Evolutionary conservation across 2,888 invertebrate genomes (phyloP), one percentile per base, ranked within the genome.

Genomic region (Entomobrya multifasciata): DNA sequence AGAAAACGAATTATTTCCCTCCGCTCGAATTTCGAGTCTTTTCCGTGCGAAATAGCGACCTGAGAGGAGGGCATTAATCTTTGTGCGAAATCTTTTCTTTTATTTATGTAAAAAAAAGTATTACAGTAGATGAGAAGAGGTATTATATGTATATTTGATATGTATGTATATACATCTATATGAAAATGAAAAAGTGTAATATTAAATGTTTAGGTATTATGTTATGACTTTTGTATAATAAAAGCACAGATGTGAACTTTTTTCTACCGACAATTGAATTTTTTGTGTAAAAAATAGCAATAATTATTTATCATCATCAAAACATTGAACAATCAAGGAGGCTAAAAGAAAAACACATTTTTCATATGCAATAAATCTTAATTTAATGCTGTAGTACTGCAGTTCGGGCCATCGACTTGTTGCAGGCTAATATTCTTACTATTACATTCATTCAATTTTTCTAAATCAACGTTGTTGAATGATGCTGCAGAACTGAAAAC

Each of bases 11-110:
- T n/a, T n/a, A n/a, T n/a, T n/a, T n/a, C n/a, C n/a, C n/a, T n/a
- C n/a, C n/a, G n/a, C n/a, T n/a, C n/a, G n/a, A n/a, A n/a, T n/a
- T n/a, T n/a, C n/a, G n/a, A n/a, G n/a, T n/a, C n/a, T n/a, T n/a
- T n/a, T n/a, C n/a, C n/a, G n/a, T n/a, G n/a, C n/a, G n/a, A n/a
- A n/a, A n/a, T n/a, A n/a, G n/a, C n/a, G n/a, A n/a, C n/a, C n/a
- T n/a, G n/a, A n/a, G n/a, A n/a, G n/a, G n/a, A n/a, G n/a, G n/a
- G n/a, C n/a, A n/a, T n/a, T n/a, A n/a, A 83, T 76, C 83, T 83
- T 83, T 83, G 76, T 83, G 83, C 83, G 76, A 83, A 83, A 83
- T 83, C 83, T n/a, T 83, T 65, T 76, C 25, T 36, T 36, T 76
- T 81, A 41, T 25, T 74, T n/a, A n/a, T n/a, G n/a, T 74, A 17